A percentile compares a stretch with the other conserved stretches of the same genome.
Conservation (phyloP, 2,888 invertebrate genomes). For the Chloroclysta siterata region DNA sequence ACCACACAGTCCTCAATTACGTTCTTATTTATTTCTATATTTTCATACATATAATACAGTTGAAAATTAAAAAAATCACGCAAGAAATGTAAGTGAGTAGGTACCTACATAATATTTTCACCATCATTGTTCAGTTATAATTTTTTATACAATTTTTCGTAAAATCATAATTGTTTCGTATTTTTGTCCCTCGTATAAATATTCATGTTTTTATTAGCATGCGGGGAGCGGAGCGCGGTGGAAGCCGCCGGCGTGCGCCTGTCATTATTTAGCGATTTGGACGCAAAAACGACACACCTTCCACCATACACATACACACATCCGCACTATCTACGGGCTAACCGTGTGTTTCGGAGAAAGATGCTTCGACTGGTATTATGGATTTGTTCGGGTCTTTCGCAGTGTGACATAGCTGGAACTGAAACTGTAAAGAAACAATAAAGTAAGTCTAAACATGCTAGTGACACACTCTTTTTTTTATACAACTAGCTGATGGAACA, state of each 20-base stretch:
- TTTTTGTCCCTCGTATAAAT: slow-evolving; percentile 75
- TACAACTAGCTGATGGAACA: too few species aligned
- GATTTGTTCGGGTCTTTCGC: slow-evolving; percentile 10
- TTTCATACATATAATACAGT: too few species aligned
- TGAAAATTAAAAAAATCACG: background rate
- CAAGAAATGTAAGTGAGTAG: background rate
- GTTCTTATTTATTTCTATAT: too few species aligned
- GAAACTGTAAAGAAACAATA: background rate
- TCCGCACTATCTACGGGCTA: slow-evolving; percentile 24
- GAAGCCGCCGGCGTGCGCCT: slow-evolving; percentile 63
- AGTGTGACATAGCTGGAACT: background rate
- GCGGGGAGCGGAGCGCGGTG: slow-evolving; percentile 63
- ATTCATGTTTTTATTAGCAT: slow-evolving; percentile 80
- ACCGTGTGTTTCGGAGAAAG: slow-evolving; percentile 19
- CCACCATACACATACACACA: slow-evolving; percentile 45
- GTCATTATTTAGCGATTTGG: slow-evolving; percentile 82
- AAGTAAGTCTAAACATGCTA: too few species aligned
- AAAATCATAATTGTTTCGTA: slow-evolving; percentile 50
- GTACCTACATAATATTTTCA: background rate
- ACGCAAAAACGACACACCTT: slow-evolving; percentile 75
- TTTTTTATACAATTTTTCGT: slow-evolving; percentile 24
- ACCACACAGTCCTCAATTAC: too few species aligned
- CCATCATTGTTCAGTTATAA: background rate
- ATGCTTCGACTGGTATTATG: slow-evolving; percentile 3
- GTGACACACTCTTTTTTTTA: too few species aligned